A percentile compares a stretch with the other conserved stretches of the same genome.
These are phyloP conservation scores for Troilus luridus DNA, from an alignment of 2,888 invertebrate genomes.

Conservation along the genomic window DNA sequence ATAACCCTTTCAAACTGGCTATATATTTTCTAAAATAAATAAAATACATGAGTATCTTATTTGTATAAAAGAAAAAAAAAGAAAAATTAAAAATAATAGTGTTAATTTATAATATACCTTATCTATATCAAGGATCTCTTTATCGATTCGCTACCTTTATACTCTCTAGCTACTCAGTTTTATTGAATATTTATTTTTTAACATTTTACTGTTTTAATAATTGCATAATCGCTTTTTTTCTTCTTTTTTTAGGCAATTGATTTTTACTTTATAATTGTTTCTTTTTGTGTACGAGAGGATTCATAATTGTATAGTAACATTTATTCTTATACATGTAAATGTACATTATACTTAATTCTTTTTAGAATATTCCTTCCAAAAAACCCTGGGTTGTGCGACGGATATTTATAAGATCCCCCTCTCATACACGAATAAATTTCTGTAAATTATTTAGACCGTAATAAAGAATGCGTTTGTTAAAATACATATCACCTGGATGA, in stretches of 20 bases:
- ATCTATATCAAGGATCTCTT: conserved; percentile 57
- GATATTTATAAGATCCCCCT: conserved; percentile 36
- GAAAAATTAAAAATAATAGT: conserved; percentile 54
- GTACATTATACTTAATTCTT: neutral
- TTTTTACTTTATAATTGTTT: conserved; percentile 41
- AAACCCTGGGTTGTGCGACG: neutral
- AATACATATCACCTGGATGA: conserved; percentile 38
- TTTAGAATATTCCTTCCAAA: conserved; percentile 26
- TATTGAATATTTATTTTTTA: conserved; percentile 52
- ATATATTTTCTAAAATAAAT: conserved; percentile 56
- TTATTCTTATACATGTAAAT: conserved; percentile 11
- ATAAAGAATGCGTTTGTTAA: conserved; percentile 58
- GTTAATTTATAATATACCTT: conserved; percentile 57
- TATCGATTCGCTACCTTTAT: conserved; percentile 55
- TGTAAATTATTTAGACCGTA: conserved; percentile 57
- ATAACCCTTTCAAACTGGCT: conserved; percentile 55
- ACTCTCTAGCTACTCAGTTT: conserved; percentile 56
- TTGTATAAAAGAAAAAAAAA: conserved; percentile 51
- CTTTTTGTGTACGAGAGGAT: conserved; percentile 51
- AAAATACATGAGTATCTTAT: conserved; percentile 46
- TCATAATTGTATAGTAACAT: conserved; percentile 36
- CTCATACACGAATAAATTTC: conserved; percentile 54
- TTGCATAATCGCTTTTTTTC: conserved; percentile 20
- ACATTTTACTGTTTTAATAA: conserved; percentile 50
- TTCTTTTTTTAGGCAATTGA: conserved; percentile 19